phyloP scores from a whole-genome alignment of 2,797 vertebrate genomes.

The Lophius americanus region DNA sequence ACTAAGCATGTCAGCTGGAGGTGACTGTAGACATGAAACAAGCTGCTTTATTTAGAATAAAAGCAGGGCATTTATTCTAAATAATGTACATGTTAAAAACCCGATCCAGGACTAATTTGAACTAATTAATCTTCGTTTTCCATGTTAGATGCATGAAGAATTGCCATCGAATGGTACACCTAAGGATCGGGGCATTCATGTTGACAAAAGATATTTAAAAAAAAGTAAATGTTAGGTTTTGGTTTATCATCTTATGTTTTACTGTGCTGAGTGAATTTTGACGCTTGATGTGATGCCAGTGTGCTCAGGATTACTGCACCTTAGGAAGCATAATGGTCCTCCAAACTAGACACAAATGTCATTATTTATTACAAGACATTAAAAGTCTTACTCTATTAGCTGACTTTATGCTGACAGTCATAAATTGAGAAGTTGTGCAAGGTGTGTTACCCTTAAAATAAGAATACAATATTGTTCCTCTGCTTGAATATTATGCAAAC shows the following conservation, averaged over 20 bases:
- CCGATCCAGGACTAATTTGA: background rate
- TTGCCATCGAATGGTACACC: background rate
- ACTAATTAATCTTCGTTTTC: background rate
- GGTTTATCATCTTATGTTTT: background rate
- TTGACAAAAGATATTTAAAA: background rate
- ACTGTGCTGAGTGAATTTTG: conserved; percentile 1
- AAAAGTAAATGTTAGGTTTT: background rate
- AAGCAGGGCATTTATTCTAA: background rate
- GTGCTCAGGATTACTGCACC: background rate
- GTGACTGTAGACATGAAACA: background rate
- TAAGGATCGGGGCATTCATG: background rate
- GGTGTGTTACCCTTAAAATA: no score
- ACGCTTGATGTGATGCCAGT: background rate
- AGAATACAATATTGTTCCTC: no score
- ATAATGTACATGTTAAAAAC: conserved; percentile 1
- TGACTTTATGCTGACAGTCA: no score
- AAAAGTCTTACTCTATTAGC: no score
- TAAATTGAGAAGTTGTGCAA: no score
- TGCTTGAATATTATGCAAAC: no score
- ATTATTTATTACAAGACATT: no score
- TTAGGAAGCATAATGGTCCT: background rate
- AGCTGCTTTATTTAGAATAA: no score
- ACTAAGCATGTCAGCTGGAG: background rate
- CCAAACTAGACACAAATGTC: no score
- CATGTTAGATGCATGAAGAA: background rate